These are phyloP conservation scores for Beaufortia kweichowensis DNA, from an alignment of 2,113 vertebrate species.

Conservation along the genomic window DNA sequence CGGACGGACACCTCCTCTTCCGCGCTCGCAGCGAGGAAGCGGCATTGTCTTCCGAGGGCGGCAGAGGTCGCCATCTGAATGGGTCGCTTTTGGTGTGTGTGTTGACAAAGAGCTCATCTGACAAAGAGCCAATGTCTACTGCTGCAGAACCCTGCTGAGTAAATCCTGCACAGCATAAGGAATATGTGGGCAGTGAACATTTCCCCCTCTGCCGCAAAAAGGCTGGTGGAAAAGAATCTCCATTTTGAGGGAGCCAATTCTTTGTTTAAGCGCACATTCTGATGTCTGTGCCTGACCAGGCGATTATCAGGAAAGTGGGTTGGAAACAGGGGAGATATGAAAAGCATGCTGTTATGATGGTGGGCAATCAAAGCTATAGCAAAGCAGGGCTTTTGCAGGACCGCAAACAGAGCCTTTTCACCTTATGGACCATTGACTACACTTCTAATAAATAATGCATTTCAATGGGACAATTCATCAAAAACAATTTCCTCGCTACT, in stretches of 20 bases:
- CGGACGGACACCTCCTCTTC: slow-evolving; percentile 46
- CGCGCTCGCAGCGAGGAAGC: slow-evolving; percentile 55
- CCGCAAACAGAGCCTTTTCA: too few relatives aligned
- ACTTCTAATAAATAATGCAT: too few relatives aligned
- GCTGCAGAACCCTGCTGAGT: slow-evolving; percentile 50
- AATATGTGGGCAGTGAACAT: slow-evolving; percentile 33
- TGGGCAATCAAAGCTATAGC: slow-evolving; percentile 12
- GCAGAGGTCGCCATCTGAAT: slow-evolving; percentile 73
- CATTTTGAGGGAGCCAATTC: slow-evolving; percentile 23
- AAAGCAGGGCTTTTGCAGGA: slow-evolving; percentile 32
- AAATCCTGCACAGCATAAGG: slow-evolving; percentile 54
- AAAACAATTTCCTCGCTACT: too few relatives aligned
- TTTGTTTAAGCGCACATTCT: slow-evolving; percentile 37
- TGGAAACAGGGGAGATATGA: neutral
- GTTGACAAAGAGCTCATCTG: slow-evolving; percentile 67
- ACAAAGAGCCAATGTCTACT: slow-evolving; percentile 58
- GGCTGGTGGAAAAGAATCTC: slow-evolving; percentile 30
- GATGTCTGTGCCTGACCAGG: neutral
- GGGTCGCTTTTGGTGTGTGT: slow-evolving; percentile 60
- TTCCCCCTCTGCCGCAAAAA: slow-evolving; percentile 25
- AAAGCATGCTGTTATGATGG: slow-evolving; percentile 25
- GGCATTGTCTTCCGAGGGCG: slow-evolving; percentile 76
- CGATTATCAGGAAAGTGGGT: slow-evolving; percentile 8
- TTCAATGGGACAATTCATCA: too few relatives aligned
- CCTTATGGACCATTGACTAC: too few relatives aligned